A percentile compares a stretch with the other conserved stretches of the same genome.
These are phyloP conservation scores for Holacanthus passer DNA, from an alignment of 2,113 vertebrate genomes.

Conservation along the genomic window DNA sequence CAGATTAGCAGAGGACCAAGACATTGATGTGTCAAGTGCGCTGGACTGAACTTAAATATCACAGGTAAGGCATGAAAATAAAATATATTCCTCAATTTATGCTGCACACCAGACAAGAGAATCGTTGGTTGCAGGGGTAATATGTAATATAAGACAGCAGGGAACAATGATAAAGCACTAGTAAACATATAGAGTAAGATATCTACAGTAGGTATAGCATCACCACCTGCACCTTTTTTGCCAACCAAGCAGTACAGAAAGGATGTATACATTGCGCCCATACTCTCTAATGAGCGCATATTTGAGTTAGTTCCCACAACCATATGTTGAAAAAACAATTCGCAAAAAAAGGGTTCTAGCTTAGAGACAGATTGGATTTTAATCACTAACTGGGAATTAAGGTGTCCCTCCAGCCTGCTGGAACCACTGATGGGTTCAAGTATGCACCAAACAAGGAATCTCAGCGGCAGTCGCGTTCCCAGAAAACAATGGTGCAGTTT, in stretches of 20 bases:
- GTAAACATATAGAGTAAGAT: constrained; percentile 38
- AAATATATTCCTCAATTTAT: constrained; percentile 46
- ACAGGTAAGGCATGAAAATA: constrained; percentile 17
- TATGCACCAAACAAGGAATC: constrained; percentile 12
- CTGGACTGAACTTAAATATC: constrained; percentile 28
- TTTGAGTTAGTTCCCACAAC: constrained; percentile 22
- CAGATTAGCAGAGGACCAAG: constrained; percentile 23
- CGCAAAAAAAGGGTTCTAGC: constrained; percentile 23
- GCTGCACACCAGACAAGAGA: constrained; percentile 16
- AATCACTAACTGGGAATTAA: constrained; percentile 46
- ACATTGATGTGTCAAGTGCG: background rate
- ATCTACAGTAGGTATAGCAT: constrained; percentile 40
- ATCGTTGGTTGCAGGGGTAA: constrained; percentile 51
- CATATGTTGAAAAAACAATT: constrained; percentile 34
- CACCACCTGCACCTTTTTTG: constrained; percentile 49
- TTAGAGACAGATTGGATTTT: constrained; percentile 32
- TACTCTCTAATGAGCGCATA: constrained; percentile 26
- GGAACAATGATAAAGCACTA: constrained; percentile 63
- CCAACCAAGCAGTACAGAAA: constrained; percentile 30
- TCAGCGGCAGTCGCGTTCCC: constrained; percentile 20
- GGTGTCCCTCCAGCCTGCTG: constrained; percentile 20
- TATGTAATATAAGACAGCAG: constrained; percentile 53
- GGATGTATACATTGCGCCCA: background rate
- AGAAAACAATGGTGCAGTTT: constrained; percentile 30
- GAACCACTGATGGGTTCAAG: constrained; percentile 35